These are phyloP conservation scores for Aporrectodea caliginosa DNA, from an alignment of 1,140 invertebrate genomes.

Conservation along the genomic window DNA sequence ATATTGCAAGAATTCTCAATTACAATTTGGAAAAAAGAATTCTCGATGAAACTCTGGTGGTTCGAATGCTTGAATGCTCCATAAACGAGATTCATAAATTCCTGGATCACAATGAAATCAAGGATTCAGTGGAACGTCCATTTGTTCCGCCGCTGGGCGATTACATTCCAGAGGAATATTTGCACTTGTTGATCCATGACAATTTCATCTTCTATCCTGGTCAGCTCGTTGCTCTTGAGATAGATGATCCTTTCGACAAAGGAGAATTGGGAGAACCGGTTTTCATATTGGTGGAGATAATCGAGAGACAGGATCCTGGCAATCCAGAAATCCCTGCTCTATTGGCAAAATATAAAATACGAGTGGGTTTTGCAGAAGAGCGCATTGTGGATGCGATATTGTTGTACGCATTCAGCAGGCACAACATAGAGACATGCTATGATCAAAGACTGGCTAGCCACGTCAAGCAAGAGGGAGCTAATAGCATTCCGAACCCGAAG, in stretches of 20 bases:
- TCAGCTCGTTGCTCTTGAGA: constrained; percentile 6
- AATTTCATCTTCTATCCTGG: neutral
- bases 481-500: neutral
- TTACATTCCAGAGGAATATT: constrained; percentile 5
- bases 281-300: constrained; percentile 13
- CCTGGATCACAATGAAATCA: neutral
- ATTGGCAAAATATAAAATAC: neutral
- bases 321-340: too few relatives aligned
- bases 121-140: neutral
- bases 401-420: neutral
- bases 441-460: neutral
- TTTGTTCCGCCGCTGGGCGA: neutral
- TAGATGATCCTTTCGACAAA: neutral
- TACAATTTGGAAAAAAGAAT: neutral
- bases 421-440: neutral
- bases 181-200: neutral
- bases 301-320: neutral
- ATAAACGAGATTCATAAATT: neutral
- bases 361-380: neutral
- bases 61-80: too few relatives aligned
- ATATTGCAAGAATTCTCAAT: neutral
- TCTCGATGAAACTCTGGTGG: neutral
- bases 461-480: neutral
- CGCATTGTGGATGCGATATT: neutral
- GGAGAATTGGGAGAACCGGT: neutral